phyloP scores from a whole-genome alignment of 2,113 vertebrate species.

The Rhea pennata region DNA sequence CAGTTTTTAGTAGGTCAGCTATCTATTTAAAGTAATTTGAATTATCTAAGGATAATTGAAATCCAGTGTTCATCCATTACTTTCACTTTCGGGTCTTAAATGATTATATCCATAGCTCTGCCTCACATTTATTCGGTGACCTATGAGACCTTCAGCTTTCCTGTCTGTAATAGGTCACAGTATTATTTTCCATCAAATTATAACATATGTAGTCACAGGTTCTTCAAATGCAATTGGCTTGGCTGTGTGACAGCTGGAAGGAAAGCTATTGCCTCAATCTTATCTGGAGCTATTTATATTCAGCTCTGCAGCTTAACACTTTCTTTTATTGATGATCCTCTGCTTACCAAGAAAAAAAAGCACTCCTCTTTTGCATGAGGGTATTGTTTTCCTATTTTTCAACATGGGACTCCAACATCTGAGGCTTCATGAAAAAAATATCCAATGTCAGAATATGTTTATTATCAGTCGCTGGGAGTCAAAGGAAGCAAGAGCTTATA shows the following conservation, averaged over 20 bases:
- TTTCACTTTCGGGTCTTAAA: slow-evolving; percentile 18
- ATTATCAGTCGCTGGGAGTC: not conserved
- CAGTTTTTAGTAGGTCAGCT: slow-evolving; percentile 61
- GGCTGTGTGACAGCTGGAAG: slow-evolving; percentile 25
- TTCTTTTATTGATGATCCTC: not conserved
- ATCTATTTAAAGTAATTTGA: slow-evolving; percentile 70
- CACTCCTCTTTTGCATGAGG: not conserved
- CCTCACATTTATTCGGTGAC: slow-evolving; percentile 40
- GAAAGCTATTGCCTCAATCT: not conserved
- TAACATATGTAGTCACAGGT: not conserved
- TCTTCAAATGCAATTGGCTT: slow-evolving; percentile 37
- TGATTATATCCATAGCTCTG: slow-evolving; percentile 41
- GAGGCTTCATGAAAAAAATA: rapidly evolving
- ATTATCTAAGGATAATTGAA: slow-evolving; percentile 72
- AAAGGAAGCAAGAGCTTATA: not conserved
- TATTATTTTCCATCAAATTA: slow-evolving; percentile 56
- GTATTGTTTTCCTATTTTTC: not conserved
- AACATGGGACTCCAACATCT: rapidly evolving
- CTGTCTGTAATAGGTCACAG: not conserved
- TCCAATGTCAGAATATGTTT: rapidly evolving
- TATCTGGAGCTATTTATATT: not conserved
- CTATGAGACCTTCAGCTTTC: slow-evolving; percentile 11
- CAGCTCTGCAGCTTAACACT: not conserved
- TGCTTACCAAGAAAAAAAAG: not conserved
- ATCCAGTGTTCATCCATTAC: slow-evolving; percentile 59